Conservation (phyloP, 2,888 invertebrate species). For the Lithophane ornitopus region DNA sequence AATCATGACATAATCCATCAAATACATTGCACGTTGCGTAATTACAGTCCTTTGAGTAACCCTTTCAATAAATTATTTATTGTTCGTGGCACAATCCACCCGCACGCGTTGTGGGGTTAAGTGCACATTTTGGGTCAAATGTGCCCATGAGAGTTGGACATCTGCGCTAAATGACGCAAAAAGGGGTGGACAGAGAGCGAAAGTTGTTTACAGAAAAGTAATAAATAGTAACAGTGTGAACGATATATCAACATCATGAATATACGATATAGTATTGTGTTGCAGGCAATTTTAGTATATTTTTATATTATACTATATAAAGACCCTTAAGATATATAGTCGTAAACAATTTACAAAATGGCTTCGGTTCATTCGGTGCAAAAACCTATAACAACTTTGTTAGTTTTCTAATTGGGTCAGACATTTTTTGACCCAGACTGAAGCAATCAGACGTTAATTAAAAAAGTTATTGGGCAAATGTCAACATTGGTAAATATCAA, state of each 20-base stretch:
- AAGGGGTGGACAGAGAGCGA: constrained; percentile 73
- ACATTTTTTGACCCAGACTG: constrained; percentile 31
- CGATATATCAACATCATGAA: constrained; percentile 45
- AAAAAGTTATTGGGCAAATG: constrained; percentile 40
- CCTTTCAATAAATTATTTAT: constrained; percentile 74
- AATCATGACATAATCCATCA: constrained; percentile 71
- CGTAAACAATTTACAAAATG: constrained; percentile 15
- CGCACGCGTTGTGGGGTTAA: constrained; percentile 71
- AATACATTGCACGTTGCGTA: constrained; percentile 73
- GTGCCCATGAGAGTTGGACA: constrained; percentile 72
- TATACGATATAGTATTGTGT: constrained; percentile 18
- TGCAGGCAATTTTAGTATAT: neutral
- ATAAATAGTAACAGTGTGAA: constrained; percentile 15
- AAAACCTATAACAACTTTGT: constrained; percentile 8
- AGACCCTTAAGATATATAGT: constrained; percentile 5
- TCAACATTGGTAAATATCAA: constrained; percentile 42
- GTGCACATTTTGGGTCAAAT: constrained; percentile 71
- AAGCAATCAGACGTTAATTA: constrained; percentile 46
- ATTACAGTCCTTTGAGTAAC: constrained; percentile 76
- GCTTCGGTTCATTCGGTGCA: neutral
- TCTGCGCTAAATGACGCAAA: constrained; percentile 75
- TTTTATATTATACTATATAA: neutral
- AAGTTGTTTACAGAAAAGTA: constrained; percentile 64
- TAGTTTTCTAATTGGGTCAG: constrained; percentile 39
- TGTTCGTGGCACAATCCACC: constrained; percentile 70